A percentile compares a stretch with the other conserved stretches of the same genome.
phyloP scores from a whole-genome alignment of 2,113 vertebrate genomes.

The Rhinopithecus roxellana region DNA sequence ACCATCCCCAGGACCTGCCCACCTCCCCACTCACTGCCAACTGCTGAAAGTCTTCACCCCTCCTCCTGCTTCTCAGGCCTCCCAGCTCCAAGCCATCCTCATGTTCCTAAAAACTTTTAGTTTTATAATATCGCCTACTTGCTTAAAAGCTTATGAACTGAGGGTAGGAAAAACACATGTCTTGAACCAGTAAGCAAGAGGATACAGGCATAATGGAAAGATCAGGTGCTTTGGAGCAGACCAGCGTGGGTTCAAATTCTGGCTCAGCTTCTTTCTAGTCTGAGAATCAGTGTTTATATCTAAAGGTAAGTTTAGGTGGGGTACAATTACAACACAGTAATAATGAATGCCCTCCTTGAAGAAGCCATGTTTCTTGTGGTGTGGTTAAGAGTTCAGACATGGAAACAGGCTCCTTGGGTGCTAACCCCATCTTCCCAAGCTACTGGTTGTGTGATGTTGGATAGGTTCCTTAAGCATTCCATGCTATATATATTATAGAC shows the following conservation, averaged over 20 bases:
- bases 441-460: background rate
- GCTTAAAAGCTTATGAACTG: background rate
- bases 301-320: background rate
- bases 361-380: background rate
- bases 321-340: background rate
- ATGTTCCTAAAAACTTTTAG: background rate
- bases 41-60: background rate
- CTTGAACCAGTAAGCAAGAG: background rate
- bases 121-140: background rate
- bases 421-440: background rate
- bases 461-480: background rate
- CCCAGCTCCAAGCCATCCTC: background rate
- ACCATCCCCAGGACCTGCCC: background rate
- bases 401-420: background rate
- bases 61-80: background rate
- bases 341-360: background rate
- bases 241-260: background rate
- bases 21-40: background rate
- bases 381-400: background rate
- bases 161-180: background rate
- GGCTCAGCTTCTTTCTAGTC: background rate
- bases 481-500: too few species aligned
- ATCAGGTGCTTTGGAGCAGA: background rate
- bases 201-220: background rate
- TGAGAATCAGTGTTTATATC: background rate